These are phyloP conservation scores for Aselliscus stoliczkanus DNA, from an alignment of 2,797 vertebrate species.

Conservation along the genomic window DNA sequence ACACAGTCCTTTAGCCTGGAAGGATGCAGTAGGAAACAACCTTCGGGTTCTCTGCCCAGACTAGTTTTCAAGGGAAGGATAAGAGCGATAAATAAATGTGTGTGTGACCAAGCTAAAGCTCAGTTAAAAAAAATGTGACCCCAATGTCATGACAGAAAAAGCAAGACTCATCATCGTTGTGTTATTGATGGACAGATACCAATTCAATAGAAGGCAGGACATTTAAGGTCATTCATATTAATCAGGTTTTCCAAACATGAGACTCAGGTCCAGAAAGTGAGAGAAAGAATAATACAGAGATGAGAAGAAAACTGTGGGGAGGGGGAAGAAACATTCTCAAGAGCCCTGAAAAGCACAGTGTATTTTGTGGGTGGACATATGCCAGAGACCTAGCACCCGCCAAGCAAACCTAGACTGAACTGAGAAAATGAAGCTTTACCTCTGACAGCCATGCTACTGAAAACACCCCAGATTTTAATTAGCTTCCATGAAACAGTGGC, in stretches of 20 bases:
- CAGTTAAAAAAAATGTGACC: background rate
- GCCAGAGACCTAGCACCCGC: background rate
- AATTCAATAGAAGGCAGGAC: background rate
- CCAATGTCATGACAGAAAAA: background rate
- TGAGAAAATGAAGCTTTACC: background rate
- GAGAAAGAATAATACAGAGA: background rate
- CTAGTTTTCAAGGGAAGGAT: background rate
- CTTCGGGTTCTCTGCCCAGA: background rate
- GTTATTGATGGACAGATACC: background rate
- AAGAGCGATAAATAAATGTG: background rate
- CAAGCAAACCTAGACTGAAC: background rate
- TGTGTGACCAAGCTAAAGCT: background rate
- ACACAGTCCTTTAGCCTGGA: background rate
- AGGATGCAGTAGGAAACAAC: background rate
- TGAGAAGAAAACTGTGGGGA: background rate
- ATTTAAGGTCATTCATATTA: background rate
- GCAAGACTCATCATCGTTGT: background rate
- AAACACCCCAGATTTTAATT: constrained; percentile 1
- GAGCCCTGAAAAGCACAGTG: background rate
- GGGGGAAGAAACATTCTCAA: background rate
- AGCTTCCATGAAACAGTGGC: background rate
- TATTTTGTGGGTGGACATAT: background rate
- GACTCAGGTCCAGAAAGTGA: background rate
- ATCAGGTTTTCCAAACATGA: background rate
- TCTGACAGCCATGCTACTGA: background rate